Percentiles rank a stretch among this genome's conserved stretches.
phyloP scores from a whole-genome alignment of 1,140 invertebrate genomes.

The Bombus superbus region DNA sequence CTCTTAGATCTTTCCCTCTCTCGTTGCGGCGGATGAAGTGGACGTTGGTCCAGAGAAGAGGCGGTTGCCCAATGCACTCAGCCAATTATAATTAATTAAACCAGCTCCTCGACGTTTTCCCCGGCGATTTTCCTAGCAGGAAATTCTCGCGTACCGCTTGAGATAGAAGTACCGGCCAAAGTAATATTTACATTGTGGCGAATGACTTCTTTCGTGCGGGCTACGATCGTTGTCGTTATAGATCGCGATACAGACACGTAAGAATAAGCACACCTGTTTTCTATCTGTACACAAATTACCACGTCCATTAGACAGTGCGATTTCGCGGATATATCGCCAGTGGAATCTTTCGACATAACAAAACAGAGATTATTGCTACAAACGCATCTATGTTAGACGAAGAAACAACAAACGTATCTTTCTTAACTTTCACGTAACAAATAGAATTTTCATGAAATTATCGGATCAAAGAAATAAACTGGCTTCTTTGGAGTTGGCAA shows the following conservation, averaged over 20 bases:
- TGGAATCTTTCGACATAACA: neutral
- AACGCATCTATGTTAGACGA: neutral
- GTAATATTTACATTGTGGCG: slow-evolving; percentile 39
- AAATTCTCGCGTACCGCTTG: slow-evolving; percentile 42
- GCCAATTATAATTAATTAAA: slow-evolving; percentile 70
- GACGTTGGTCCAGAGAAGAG: slow-evolving; percentile 52
- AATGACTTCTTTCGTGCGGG: neutral
- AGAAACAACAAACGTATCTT: neutral
- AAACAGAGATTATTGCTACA: neutral
- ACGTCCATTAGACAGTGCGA: neutral
- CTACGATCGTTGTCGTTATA: slow-evolving; percentile 1
- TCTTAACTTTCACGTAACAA: neutral
- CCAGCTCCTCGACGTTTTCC: slow-evolving; percentile 42
- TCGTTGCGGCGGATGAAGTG: slow-evolving; percentile 59
- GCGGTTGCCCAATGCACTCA: slow-evolving; percentile 59
- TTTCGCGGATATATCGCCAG: slow-evolving; percentile 15
- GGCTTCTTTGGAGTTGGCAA: neutral
- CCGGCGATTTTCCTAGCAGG: slow-evolving; percentile 48
- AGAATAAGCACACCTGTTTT: slow-evolving; percentile 10
- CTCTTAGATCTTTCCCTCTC: slow-evolving; percentile 46
- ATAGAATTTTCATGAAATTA: neutral
- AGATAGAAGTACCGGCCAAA: slow-evolving; percentile 21
- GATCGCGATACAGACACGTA: neutral
- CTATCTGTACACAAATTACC: slow-evolving; percentile 15
- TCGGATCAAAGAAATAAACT: slow-evolving; percentile 16